Conservation (phyloP, 2,888 invertebrate genomes). For the Serripes groenlandicus region DNA sequence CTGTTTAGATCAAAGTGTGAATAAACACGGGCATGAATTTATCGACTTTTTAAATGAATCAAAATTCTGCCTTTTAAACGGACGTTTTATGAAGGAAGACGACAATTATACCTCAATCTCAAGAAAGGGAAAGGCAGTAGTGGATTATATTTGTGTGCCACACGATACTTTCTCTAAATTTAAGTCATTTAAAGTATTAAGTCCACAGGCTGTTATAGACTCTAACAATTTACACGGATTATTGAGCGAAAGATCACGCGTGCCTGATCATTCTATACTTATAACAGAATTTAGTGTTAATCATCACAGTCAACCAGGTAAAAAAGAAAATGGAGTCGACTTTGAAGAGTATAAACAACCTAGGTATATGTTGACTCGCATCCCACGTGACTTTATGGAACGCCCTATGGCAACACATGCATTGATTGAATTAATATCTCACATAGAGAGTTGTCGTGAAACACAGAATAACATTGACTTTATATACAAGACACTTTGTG, state of each 20-base stretch:
- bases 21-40: conserved; percentile 45
- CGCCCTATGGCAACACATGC: conserved; percentile 10
- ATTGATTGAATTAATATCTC: neutral
- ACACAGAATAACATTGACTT: conserved; percentile 13
- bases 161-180: conserved; percentile 31
- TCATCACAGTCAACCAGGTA: too few species aligned
- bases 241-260: conserved; percentile 29
- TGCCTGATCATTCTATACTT: too few species aligned
- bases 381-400: conserved; percentile 18
- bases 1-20: conserved; percentile 22
- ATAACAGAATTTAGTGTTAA: too few species aligned
- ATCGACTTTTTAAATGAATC: conserved; percentile 37
- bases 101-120: conserved; percentile 45
- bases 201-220: conserved; percentile 18
- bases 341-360: neutral
- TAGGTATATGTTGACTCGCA: conserved; percentile 1
- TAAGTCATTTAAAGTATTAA: conserved; percentile 29
- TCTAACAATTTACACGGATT: conserved; percentile 13
- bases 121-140: conserved; percentile 35
- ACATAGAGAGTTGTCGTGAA: conserved; percentile 7
- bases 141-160: conserved; percentile 41
- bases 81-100: conserved; percentile 26
- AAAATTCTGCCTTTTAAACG: conserved; percentile 47
- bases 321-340: too few species aligned
- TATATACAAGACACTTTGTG: too few species aligned